phyloP scores from a whole-genome alignment of 1,140 invertebrate genomes.

The Ostrea edulis region DNA sequence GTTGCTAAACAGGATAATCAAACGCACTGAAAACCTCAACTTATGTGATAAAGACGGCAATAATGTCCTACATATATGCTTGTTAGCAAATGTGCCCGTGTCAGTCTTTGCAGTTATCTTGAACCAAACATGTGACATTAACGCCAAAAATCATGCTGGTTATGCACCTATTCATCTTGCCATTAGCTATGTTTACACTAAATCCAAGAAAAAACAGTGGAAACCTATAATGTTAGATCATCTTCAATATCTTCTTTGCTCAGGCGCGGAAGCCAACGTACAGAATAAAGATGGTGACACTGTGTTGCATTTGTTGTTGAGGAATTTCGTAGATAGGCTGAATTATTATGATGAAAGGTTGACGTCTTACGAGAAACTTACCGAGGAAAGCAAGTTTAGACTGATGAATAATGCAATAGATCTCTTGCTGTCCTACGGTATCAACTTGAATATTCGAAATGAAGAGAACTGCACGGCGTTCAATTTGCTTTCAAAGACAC shows the following conservation, averaged over 20 bases:
- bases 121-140: not conserved
- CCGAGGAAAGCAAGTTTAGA: not conserved
- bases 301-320: conserved; percentile 5
- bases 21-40: not conserved
- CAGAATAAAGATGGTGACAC: conserved; percentile 27
- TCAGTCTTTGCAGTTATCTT: not conserved
- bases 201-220: conserved; percentile 32
- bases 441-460: not conserved
- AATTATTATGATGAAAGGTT: conserved; percentile 22
- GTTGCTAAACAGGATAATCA: not conserved
- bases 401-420: conserved; percentile 22
- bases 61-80: conserved; percentile 2
- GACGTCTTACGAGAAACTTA: conserved; percentile 16
- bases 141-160: not conserved
- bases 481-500: conserved; percentile 24
- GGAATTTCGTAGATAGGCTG: not conserved
- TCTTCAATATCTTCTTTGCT: not conserved
- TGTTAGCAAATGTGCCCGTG: conserved; percentile 5
- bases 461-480: not conserved
- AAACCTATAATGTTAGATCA: conserved; percentile 12
- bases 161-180: not conserved
- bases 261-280: not conserved
- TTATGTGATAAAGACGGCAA: conserved; percentile 3
- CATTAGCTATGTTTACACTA: not conserved
- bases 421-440: not conserved